A percentile compares a stretch with the other conserved stretches of the same genome.
These are phyloP conservation scores for Epizoanthus ramosus DNA, from an alignment of 92 coral and sea anemone genomes.

Conservation along the genomic window DNA sequence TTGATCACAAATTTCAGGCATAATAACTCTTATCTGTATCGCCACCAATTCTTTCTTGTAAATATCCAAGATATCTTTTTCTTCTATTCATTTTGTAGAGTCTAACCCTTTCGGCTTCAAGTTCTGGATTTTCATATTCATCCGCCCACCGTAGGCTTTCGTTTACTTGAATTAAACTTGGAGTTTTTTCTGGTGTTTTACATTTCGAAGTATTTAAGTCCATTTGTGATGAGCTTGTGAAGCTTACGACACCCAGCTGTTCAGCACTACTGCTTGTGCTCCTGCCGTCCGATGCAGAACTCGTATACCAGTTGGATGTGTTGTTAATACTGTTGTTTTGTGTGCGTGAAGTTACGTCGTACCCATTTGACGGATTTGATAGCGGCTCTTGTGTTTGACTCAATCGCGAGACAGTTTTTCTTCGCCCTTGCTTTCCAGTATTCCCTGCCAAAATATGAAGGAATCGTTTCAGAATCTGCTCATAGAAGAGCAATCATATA, in stretches of 20 bases:
- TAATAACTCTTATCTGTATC: constrained; percentile 20
- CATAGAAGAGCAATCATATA: too few species aligned
- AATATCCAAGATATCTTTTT: constrained; percentile 79
- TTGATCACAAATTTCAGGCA: not conserved
- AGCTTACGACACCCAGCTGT: constrained; percentile 38
- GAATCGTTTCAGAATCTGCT: not conserved
- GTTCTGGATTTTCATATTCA: constrained; percentile 56
- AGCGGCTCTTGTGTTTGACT: not conserved
- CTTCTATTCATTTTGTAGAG: constrained; percentile 87
- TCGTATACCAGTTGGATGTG: constrained; percentile 45
- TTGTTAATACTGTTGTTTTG: not conserved
- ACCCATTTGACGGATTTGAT: constrained; percentile 10
- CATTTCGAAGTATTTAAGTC: constrained; percentile 28
- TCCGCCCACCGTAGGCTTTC: constrained; percentile 83
- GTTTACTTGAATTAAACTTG: constrained; percentile 43
- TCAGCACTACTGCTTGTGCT: constrained; percentile 82
- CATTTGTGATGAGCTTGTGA: constrained; percentile 27
- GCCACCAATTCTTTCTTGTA: constrained; percentile 50
- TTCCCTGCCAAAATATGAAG: constrained; percentile 17
- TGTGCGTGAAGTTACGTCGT: not conserved
- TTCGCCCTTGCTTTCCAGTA: not conserved
- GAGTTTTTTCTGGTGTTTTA: constrained; percentile 3
- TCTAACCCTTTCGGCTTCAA: constrained; percentile 79
- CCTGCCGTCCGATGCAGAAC: constrained; percentile 75
- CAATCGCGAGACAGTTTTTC: not conserved